These are phyloP conservation scores for Beris chalybata DNA, from an alignment of 2,888 invertebrate genomes.

Conservation along the genomic window DNA sequence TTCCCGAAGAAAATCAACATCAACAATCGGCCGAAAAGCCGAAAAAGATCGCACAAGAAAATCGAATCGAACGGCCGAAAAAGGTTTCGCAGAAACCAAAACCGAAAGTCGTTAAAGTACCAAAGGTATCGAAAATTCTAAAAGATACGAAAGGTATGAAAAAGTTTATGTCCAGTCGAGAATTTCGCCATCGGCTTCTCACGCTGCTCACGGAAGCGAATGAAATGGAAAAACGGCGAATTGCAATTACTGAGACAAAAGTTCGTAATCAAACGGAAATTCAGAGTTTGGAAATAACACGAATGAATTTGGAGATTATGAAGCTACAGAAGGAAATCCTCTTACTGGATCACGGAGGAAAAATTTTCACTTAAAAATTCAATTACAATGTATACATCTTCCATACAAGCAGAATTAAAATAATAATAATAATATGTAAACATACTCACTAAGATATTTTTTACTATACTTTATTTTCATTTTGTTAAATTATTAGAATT, in stretches of 20 bases:
- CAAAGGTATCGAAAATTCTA: background rate
- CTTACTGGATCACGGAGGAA: conserved; percentile 19
- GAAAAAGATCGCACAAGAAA: background rate
- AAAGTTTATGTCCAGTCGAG: conserved; percentile 2
- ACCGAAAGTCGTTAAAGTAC: background rate
- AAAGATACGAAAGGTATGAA: background rate
- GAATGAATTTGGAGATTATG: conserved; percentile 28
- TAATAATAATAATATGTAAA: too few relatives aligned
- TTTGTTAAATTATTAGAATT: too few relatives aligned
- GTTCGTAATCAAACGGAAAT: conserved; percentile 29
- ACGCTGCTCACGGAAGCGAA: conserved; percentile 15
- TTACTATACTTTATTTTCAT: too few relatives aligned
- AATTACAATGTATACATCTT: too few relatives aligned
- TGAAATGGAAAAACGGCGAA: conserved; percentile 28
- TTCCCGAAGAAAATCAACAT: background rate
- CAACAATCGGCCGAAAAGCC: background rate
- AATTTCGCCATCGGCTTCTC: conserved; percentile 18
- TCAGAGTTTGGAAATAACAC: conserved; percentile 23
- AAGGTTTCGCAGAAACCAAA: conserved; percentile 3
- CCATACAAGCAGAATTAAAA: too few relatives aligned
- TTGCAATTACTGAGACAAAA: conserved; percentile 23
- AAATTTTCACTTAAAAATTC: conserved; percentile 1
- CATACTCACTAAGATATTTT: too few relatives aligned
- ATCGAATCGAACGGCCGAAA: conserved; percentile 3
- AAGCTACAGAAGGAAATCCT: conserved; percentile 25